Percentiles rank a stretch among this genome's conserved stretches.
Conservation (phyloP, 2,113 vertebrate species). For the Felis catus region F.catus_Fca126_mat1.0 CM031412.1:66005001-66005500, state of each 20-base stretch:
- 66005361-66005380: background rate
- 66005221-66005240: background rate
- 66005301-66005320: rapidly evolving
- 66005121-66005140: background rate
- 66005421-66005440: background rate
- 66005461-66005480: background rate
- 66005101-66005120: background rate
- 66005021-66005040: background rate
- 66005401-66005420: background rate
- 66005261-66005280: too few species aligned
- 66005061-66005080: background rate
- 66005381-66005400: background rate
- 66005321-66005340: background rate
- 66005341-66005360: background rate
- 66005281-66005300: background rate
- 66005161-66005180: background rate
- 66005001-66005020: background rate
- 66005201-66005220: background rate
- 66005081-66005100: background rate
- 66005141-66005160: background rate
- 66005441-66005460: background rate
- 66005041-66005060: background rate
- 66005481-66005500: background rate
- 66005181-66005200: background rate
- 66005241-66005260: background rate